Percentiles rank a stretch among this genome's conserved stretches.
Conservation (phyloP, 2,113 vertebrate species). For the Mesitornis unicolor region DNA sequence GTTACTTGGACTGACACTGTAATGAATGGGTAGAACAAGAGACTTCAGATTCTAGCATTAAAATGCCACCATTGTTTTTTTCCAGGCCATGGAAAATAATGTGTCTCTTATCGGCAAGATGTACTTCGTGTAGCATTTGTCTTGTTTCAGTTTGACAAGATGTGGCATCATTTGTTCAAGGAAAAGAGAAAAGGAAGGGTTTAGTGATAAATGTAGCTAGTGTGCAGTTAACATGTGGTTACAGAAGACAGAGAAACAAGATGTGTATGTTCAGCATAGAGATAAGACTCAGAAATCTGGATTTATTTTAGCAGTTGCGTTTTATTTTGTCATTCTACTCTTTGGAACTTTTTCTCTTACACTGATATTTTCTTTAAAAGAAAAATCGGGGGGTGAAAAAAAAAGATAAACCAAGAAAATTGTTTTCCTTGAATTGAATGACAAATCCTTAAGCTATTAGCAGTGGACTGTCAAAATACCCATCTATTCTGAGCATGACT, state of each 20-base stretch:
- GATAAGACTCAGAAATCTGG: constrained; percentile 28
- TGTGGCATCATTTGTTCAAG: background rate
- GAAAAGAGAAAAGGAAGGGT: constrained; percentile 13
- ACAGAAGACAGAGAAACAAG: constrained; percentile 42
- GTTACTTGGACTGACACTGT: background rate
- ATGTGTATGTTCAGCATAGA: constrained; percentile 18
- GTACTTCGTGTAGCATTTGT: constrained; percentile 38
- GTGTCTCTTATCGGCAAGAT: constrained; percentile 25
- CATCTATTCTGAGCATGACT: background rate
- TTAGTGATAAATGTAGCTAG: constrained; percentile 10
- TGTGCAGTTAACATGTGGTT: constrained; percentile 59
- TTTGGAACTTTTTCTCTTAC: constrained; percentile 9
- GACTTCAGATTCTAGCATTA: constrained; percentile 20
- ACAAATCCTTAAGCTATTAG: background rate
- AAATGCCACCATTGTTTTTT: constrained; percentile 56
- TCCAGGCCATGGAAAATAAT: constrained; percentile 38
- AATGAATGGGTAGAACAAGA: constrained; percentile 39
- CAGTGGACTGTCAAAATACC: background rate
- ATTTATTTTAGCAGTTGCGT: constrained; percentile 60
- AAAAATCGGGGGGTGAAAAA: background rate
- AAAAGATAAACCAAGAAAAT: background rate
- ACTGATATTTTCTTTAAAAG: background rate
- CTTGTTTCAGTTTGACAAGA: constrained; percentile 4
- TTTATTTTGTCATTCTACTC: background rate
- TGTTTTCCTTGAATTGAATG: background rate